Evolutionary conservation across 1,140 invertebrate species (phyloP), one percentile per base, ranked within the genome.

Genomic region (Dendroctonus valens): DNA sequence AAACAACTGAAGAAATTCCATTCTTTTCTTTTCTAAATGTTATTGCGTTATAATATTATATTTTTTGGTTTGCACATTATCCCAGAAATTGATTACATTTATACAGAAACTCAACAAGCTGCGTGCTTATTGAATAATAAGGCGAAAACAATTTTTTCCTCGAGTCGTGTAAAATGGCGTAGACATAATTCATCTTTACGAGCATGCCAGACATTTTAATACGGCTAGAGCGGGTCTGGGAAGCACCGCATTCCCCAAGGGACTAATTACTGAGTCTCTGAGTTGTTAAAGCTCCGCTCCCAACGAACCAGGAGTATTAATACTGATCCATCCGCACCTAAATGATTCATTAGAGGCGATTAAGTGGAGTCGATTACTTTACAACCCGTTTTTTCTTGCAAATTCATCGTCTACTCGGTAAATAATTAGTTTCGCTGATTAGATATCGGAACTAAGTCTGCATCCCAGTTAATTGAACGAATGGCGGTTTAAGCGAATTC

Each of bases 341-440:
- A 73, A 74, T 72, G 73, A 74, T 70, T 73, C 73, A 73, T 74
- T 74, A 74, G 68, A 65, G 69, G 62, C 65, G 68, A 74, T 74
- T 74, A 72, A 72, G 54, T 62, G n/a, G 68, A 63, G 42, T 41
- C 63, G 63, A 63, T 63, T 55, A 42, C 61, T 63, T 63, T 61
- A 37, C 37, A 14, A 11, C 61, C 61, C 26, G 44, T 11, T 46
- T 46, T 46, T 62, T 51, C 50, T 59, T 59, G n/a, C 58, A 49
- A 49, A 59, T 59, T 49, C 48, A 46, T 38, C 44, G 44, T 38
- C 58, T 59, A 11, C 42, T 8, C 11, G 44, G 26, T 57, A 44
- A 42, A 57, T 57, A 46, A 11, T 54, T 37, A 26, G 26, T 26
- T 26, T 26, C 26, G 26, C 14, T 15, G 15, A 14, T n/a, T 15